These are phyloP conservation scores for Diorhabda elongata DNA, from an alignment of 1,140 invertebrate genomes.

Conservation along the genomic window DNA sequence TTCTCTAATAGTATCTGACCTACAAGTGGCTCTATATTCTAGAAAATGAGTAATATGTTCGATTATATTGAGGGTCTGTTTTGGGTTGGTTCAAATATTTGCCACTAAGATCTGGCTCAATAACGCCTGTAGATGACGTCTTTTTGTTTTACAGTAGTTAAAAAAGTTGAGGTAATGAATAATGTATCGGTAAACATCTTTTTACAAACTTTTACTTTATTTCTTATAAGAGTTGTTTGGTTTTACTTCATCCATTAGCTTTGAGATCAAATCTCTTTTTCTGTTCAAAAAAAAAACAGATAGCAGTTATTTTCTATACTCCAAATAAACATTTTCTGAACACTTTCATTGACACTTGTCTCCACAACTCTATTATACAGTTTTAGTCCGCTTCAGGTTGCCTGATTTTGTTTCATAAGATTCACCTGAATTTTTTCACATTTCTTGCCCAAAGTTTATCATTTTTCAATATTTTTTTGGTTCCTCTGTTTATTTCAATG, in stretches of 20 bases:
- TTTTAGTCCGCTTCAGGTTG: conserved; percentile 1
- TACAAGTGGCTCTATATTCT: too few relatives aligned
- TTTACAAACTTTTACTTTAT: background rate
- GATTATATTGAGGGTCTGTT: too few relatives aligned
- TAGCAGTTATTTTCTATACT: background rate
- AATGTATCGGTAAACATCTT: too few relatives aligned
- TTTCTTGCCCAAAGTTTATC: conserved; percentile 4
- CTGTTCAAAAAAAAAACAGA: conserved; percentile 3
- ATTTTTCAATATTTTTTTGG: conserved; percentile 5
- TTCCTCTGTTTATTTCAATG: conserved; percentile 3
- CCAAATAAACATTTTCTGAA: conserved; percentile 3
- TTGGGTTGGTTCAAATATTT: too few relatives aligned
- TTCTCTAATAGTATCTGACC: too few relatives aligned
- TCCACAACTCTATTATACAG: background rate
- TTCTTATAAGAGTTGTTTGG: conserved; percentile 1
- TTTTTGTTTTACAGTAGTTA: too few relatives aligned
- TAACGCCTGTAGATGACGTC: too few relatives aligned
- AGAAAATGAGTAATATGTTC: too few relatives aligned
- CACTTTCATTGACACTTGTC: conserved; percentile 4
- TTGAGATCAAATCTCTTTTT: conserved; percentile 1
- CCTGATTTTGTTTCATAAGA: conserved; percentile 4
- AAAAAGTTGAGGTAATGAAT: too few relatives aligned
- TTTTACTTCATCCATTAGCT: conserved; percentile 7
- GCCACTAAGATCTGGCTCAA: too few relatives aligned
- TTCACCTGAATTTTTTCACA: conserved; percentile 5